A percentile compares a stretch with the other conserved stretches of the same genome.
These are phyloP conservation scores for Helicoverpa assulta DNA, from an alignment of 2,888 invertebrate species.

Conservation along the genomic window DNA sequence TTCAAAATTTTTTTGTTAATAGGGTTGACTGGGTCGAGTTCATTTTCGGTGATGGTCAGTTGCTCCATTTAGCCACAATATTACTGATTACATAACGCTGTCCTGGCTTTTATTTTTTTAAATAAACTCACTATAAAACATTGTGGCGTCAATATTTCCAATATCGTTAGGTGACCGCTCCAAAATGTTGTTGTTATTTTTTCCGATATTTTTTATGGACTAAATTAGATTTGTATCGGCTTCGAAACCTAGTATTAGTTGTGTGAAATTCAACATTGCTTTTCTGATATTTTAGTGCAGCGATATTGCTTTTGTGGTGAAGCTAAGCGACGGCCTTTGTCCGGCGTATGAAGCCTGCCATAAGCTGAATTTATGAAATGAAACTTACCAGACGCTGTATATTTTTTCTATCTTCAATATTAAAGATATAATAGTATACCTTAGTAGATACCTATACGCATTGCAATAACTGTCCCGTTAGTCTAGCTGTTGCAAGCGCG, in stretches of 20 bases:
- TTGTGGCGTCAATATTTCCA: slow-evolving; percentile 26
- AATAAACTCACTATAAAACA: slow-evolving; percentile 5
- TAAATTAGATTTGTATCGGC: slow-evolving; percentile 28
- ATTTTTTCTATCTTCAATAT: background rate
- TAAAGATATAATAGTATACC: no score
- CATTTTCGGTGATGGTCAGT: slow-evolving; percentile 27
- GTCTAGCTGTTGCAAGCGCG: no score
- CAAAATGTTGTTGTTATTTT: slow-evolving; percentile 23
- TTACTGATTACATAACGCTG: background rate
- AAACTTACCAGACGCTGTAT: background rate
- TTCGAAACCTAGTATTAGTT: slow-evolving; percentile 14
- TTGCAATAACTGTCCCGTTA: no score
- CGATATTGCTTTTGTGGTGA: background rate
- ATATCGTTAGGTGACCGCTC: slow-evolving; percentile 13
- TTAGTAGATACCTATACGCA: no score
- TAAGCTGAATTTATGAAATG: background rate
- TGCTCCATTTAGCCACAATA: background rate
- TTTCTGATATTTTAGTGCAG: slow-evolving; percentile 12
- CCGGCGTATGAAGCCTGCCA: background rate
- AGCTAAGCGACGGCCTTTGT: background rate
- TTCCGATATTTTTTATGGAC: slow-evolving; percentile 26
- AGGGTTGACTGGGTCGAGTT: slow-evolving; percentile 18
- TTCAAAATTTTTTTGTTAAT: no score
- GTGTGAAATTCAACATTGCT: slow-evolving; percentile 24
- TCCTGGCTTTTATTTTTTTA: background rate